Percentiles rank a stretch among this genome's conserved stretches.
phyloP scores from a whole-genome alignment of 2,113 vertebrate genomes.

The Leuciscus idus region DNA sequence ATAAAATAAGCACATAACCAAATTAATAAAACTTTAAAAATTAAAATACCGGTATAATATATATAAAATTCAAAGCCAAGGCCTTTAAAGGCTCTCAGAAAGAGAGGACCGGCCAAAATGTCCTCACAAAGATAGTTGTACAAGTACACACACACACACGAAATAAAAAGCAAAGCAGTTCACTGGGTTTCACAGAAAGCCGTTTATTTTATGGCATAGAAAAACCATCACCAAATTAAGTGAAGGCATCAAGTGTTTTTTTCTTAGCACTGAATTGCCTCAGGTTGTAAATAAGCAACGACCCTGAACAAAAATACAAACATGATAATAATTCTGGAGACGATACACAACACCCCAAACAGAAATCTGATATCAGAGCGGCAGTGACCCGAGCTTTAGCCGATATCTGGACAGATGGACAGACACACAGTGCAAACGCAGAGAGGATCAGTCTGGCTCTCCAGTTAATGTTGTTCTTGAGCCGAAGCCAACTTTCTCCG shows the following conservation, averaged over 20 bases:
- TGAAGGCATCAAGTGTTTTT: background rate
- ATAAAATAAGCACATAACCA: no score
- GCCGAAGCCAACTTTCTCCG: constrained; percentile 38
- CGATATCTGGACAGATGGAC: background rate
- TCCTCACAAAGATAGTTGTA: no score
- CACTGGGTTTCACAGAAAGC: no score
- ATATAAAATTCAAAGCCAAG: no score
- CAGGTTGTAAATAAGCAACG: background rate
- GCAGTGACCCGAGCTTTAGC: background rate
- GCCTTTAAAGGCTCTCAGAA: no score
- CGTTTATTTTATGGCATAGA: background rate
- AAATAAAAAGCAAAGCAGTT: no score
- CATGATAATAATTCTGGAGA: background rate
- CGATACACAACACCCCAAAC: background rate
- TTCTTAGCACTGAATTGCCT: background rate
- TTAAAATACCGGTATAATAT: no score
- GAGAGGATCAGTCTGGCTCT: background rate
- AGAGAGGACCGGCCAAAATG: no score
- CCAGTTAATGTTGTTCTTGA: constrained; percentile 39
- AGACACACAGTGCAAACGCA: background rate
- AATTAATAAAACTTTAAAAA: no score
- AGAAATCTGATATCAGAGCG: background rate
- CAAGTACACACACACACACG: no score
- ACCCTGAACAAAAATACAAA: background rate
- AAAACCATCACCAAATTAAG: background rate